Conservation (phyloP, 2,888 invertebrate species). For the Sesamia inferens region DNA sequence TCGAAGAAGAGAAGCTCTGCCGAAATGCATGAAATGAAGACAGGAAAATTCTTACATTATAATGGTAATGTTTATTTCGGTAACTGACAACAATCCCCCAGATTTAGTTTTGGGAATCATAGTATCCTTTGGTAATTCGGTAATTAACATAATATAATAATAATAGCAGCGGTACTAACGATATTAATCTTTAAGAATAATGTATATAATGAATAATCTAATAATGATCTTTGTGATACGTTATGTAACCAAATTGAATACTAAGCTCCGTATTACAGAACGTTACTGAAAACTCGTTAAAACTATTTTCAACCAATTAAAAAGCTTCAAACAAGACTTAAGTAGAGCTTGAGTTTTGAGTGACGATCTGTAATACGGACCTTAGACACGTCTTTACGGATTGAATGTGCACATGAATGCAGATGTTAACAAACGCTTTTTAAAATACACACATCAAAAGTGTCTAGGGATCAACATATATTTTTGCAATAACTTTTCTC, state of each 20-base stretch:
- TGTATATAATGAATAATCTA: background rate
- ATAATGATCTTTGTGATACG: constrained; percentile 9
- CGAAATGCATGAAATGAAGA: too few species aligned
- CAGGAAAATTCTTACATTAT: too few species aligned
- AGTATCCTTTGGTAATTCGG: background rate
- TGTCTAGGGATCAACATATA: too few species aligned
- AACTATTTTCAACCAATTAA: too few species aligned
- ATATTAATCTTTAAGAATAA: constrained; percentile 7
- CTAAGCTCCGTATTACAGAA: too few species aligned
- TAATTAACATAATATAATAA: constrained; percentile 25
- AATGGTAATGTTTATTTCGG: background rate
- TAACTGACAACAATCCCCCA: background rate
- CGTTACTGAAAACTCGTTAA: too few species aligned
- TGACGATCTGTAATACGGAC: too few species aligned
- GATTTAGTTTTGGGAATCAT: background rate
- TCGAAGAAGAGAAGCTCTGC: background rate
- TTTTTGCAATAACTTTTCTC: too few species aligned
- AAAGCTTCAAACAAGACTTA: too few species aligned
- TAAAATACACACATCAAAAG: too few species aligned
- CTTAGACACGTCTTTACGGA: constrained; percentile 12
- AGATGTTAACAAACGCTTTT: too few species aligned
- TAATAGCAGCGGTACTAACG: background rate
- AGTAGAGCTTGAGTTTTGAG: too few species aligned
- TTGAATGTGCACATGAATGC: constrained; percentile 24
- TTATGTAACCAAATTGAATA: constrained; percentile 12